Evolutionary conservation across 2,797 vertebrate genomes (phyloP).

Genomic region (Peromyscus aztecus): DNA sequence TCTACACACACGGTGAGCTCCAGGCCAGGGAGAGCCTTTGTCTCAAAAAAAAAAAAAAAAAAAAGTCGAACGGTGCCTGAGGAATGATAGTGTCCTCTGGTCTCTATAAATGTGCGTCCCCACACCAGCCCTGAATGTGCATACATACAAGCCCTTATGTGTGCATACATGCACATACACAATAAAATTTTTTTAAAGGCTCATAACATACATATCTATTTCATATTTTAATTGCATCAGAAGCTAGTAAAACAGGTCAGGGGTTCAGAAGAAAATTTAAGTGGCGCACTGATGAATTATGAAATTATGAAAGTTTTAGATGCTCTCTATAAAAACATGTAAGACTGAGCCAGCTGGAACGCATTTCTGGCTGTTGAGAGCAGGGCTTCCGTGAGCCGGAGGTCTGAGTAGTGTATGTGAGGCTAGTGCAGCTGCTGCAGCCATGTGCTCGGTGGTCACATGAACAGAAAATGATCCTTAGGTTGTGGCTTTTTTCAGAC

Average conservation of each 20-base stretch:
- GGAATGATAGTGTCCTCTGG: neutral
- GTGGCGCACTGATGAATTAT: constrained; percentile 90
- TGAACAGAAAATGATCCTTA: constrained; percentile 91
- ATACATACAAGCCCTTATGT: neutral
- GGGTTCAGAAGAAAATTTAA: constrained; percentile 93
- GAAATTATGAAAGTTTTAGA: constrained; percentile 92
- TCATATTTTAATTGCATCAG: constrained; percentile 91
- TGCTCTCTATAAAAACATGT: constrained; percentile 93
- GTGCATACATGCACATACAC: neutral
- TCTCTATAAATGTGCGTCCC: neutral
- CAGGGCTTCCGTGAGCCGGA: constrained; percentile 91
- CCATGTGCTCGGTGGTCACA: constrained; percentile 92
- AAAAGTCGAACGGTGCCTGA: neutral
- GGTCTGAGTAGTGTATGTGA: constrained; percentile 91
- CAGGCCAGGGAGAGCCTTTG: neutral
- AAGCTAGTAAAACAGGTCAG: constrained; percentile 94
- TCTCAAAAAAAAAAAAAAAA: neutral
- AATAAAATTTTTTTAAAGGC: constrained; percentile 81
- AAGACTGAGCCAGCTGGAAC: constrained; percentile 94
- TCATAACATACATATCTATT: constrained; percentile 93
- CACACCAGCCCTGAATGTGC: neutral
- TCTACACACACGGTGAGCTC: neutral
- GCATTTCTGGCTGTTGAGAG: constrained; percentile 92
- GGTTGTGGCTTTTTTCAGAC: constrained; percentile 91
- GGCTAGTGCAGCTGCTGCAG: constrained; percentile 91